Base-by-base conservation (phyloP, 2,888 invertebrate genomes). In the Cremastinae sp. region DNA sequence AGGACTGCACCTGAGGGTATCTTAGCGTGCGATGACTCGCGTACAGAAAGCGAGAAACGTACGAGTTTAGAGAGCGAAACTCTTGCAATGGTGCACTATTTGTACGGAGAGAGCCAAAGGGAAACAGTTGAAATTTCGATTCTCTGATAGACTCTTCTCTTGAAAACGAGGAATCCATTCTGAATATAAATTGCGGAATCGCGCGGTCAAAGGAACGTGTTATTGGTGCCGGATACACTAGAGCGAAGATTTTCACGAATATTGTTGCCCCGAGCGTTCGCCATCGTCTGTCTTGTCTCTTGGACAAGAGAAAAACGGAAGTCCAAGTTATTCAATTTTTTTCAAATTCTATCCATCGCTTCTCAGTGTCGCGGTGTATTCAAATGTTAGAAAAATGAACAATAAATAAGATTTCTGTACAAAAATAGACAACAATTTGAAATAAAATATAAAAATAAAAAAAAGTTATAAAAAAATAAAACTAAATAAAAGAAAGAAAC, bases 161-260 rank as follows among this genome's bases (percentile, higher is more conserved):
- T 22, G 4, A 28, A 47, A 55, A 55, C 37, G 35, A 55, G 18
- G 37, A n/a, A n/a, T 45, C 20, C 20, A 47, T 62, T 47, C 55
- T 64, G 62, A 71, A 71, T 64, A 71, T 56, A 55, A 71, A 71
- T 71, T 56, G 55, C 47, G 22, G 47, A 28, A 55, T 47, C 62
- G 41, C 37, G 20, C 43, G 66, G 35, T 56, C 66, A 55, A 66
- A 45, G 39, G 39, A 49, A 12, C 16, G 5, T 12, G 16, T 12
- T 45, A 2, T 8, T 51, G 9, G 12, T 41, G 20, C 56, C 37
- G 37, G 14, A 20, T 22, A 58, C n/a, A n/a, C n/a, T 58, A 37
- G 51, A 51, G 51, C 14, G 10, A 53, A 64, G 41, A 53, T 28
- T 55, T 43, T 65, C 41, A 55, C 43, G 43, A 65, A 65, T 22